Conservation (phyloP, 2,797 vertebrate genomes). For the Spinibarbus caldwelli region DNA sequence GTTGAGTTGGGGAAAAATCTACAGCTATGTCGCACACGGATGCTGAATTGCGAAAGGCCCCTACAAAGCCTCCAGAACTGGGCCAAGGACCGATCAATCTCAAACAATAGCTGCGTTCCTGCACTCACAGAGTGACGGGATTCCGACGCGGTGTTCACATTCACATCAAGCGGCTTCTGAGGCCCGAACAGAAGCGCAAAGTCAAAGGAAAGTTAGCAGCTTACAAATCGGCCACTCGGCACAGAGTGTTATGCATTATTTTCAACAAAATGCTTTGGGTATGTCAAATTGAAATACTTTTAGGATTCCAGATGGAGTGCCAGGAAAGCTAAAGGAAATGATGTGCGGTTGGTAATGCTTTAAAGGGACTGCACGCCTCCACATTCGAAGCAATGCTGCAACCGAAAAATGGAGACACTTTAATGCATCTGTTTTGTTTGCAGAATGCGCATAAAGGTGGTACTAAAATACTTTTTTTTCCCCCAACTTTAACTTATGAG, state of each 20-base stretch:
- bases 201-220: constrained; percentile 51
- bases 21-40: constrained; percentile 63
- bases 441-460: not conserved
- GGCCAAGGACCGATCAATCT: constrained; percentile 73
- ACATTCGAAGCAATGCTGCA: not conserved
- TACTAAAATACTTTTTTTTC: not conserved
- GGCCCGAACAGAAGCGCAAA: constrained; percentile 42
- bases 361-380: constrained; percentile 15
- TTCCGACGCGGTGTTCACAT: constrained; percentile 27
- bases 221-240: constrained; percentile 36
- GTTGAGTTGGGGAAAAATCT: constrained; percentile 68
- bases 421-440: not conserved
- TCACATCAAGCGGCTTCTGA: constrained; percentile 7
- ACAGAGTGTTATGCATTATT: constrained; percentile 15
- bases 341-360: constrained; percentile 16
- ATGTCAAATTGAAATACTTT: constrained; percentile 38
- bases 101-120: constrained; percentile 61
- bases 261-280: constrained; percentile 46
- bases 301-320: constrained; percentile 23
- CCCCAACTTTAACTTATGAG: not conserved
- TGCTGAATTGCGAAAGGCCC: constrained; percentile 62
- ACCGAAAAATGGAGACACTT: constrained; percentile 7
- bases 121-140: constrained; percentile 48
- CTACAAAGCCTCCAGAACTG: constrained; percentile 74
- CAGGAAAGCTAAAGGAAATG: constrained; percentile 18